Evolutionary conservation across 2,888 invertebrate species (phyloP).

Genomic region (Eristalinus aeneus): DNA sequence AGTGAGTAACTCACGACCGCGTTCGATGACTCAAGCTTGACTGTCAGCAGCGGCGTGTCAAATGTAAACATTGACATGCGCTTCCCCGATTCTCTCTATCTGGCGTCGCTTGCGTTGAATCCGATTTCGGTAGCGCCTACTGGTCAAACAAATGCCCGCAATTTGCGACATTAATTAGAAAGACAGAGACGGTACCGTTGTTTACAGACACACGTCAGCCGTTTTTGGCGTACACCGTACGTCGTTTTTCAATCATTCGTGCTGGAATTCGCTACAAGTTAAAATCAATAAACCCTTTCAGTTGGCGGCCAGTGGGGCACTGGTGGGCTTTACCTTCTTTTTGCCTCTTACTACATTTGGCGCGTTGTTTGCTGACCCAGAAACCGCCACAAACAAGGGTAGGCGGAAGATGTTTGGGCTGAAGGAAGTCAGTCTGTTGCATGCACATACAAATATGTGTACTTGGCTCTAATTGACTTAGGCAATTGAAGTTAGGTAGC

Average conservation of each 20-base stretch:
- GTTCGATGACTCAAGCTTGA: constrained; percentile 32
- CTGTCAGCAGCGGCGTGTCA: background rate
- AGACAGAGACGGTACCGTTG: background rate
- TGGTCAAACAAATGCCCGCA: background rate
- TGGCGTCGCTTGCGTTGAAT: background rate
- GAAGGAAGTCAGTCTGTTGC: background rate
- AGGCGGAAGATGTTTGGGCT: background rate
- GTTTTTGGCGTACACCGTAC: background rate
- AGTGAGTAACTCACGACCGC: constrained; percentile 10
- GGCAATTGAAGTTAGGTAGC: background rate
- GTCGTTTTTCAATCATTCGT: constrained; percentile 10
- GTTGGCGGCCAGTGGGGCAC: background rate
- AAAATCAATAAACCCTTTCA: constrained; percentile 23
- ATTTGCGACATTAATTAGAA: background rate
- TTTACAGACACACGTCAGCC: background rate
- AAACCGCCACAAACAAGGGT: background rate
- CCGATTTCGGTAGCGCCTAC: background rate
- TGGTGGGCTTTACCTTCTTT: background rate
- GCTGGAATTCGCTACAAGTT: constrained; percentile 11
- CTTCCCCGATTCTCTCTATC: background rate
- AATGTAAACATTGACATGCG: constrained; percentile 36
- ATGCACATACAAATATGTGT: background rate
- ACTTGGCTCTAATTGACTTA: constrained; percentile 1
- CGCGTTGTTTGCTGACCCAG: background rate
- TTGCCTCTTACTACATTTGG: background rate